Percentiles rank a stretch among this genome's conserved stretches.
Evolutionary conservation across 2,888 invertebrate species (phyloP).

Genomic region (Pachymerium ferrugineum): DNA sequence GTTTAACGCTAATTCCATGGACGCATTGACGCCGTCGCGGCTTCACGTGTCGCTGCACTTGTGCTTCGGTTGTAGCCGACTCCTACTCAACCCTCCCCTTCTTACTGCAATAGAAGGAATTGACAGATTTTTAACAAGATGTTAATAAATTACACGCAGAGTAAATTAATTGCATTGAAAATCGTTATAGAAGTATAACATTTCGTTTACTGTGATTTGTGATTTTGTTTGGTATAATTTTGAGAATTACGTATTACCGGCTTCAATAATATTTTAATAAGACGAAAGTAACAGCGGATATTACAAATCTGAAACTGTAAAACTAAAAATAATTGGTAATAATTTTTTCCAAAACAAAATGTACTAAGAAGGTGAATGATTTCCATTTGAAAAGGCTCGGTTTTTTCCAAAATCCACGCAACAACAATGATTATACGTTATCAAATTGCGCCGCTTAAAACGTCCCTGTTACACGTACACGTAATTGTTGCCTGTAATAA

Average conservation of each 20-base stretch:
- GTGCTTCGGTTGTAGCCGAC: neutral
- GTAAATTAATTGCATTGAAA: neutral
- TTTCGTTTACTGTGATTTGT: neutral
- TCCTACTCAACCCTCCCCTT: neutral
- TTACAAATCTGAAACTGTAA: neutral
- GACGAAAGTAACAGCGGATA: neutral
- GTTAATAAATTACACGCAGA: neutral
- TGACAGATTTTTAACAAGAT: neutral
- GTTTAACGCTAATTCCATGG: conserved; percentile 32
- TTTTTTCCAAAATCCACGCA: no score
- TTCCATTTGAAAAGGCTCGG: no score
- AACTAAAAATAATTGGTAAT: no score
- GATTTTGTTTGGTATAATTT: neutral
- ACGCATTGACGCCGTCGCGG: conserved; percentile 31
- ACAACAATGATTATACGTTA: no score
- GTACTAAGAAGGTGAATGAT: no score
- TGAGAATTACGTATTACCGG: neutral
- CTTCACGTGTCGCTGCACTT: conserved; percentile 32
- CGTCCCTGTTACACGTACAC: no score
- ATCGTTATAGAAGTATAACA: neutral
- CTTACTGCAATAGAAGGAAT: neutral
- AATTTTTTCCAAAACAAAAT: no score
- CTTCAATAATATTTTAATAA: neutral
- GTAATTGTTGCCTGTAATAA: no score
- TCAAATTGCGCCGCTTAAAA: no score